Conservation (phyloP, 2,113 vertebrate species). For the Limanda limanda region DNA sequence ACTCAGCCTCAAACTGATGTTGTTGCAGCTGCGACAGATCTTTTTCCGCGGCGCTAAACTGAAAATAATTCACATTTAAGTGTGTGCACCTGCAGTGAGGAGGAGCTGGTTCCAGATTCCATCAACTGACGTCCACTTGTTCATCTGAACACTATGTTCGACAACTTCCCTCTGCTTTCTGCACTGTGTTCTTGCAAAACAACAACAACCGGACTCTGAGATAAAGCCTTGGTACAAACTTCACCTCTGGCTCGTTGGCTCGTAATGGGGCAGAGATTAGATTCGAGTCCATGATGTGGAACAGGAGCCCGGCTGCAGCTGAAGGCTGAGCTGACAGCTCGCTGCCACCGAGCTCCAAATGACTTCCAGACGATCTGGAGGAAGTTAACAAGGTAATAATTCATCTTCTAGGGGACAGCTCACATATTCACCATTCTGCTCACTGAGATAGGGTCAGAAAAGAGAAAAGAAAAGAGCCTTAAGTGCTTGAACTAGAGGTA, state of each 20-base stretch:
- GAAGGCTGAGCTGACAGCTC: conserved; percentile 15
- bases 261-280: conserved; percentile 47
- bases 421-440: conserved; percentile 11
- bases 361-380: conserved; percentile 39
- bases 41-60: too few relatives aligned
- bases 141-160: background rate
- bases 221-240: conserved; percentile 9
- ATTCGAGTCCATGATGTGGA: conserved; percentile 42
- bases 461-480: too few relatives aligned
- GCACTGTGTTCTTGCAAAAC: background rate
- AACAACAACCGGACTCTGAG: background rate
- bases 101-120: too few relatives aligned
- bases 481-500: background rate
- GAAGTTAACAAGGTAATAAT: conserved; percentile 46
- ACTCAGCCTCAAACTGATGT: too few relatives aligned
- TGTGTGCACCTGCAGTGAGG: too few relatives aligned
- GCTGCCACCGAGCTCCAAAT: conserved; percentile 12
- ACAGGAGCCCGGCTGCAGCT: conserved; percentile 33
- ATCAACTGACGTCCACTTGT: too few relatives aligned
- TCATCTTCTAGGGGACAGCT: conserved; percentile 32
- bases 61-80: too few relatives aligned
- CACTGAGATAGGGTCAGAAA: conserved; percentile 2
- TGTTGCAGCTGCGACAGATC: too few relatives aligned
- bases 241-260: conserved; percentile 37
- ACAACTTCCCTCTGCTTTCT: background rate